Evolutionary conservation across 2,113 vertebrate species (phyloP).

Genomic region (Andinoacara biseriatus): DNA sequence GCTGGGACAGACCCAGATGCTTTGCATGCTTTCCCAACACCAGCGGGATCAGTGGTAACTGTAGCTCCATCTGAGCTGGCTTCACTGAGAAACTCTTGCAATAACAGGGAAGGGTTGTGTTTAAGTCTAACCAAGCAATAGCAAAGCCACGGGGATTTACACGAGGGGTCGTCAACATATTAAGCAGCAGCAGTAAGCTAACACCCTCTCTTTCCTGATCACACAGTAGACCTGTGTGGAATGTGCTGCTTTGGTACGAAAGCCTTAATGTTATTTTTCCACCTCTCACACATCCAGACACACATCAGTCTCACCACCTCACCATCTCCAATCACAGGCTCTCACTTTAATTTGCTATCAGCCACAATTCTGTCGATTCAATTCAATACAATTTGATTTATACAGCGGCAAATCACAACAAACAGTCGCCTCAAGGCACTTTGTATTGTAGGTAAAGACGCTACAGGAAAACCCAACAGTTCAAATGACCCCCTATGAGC

Average conservation of each 20-base stretch:
- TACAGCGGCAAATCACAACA: no score
- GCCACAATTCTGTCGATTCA: background rate
- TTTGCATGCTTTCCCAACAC: slow-evolving; percentile 68
- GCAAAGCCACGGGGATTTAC: slow-evolving; percentile 60
- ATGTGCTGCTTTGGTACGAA: background rate
- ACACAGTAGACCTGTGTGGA: slow-evolving; percentile 8
- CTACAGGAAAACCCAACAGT: no score
- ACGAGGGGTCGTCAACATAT: slow-evolving; percentile 55
- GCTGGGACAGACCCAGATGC: slow-evolving; percentile 51
- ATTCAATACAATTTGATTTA: no score
- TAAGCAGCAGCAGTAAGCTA: slow-evolving; percentile 41
- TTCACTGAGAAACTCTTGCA: slow-evolving; percentile 59
- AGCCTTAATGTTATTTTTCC: background rate
- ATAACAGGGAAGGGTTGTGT: slow-evolving; percentile 69
- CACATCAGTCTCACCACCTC: background rate
- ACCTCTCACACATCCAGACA: background rate
- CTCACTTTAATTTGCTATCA: background rate
- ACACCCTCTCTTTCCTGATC: slow-evolving; percentile 33
- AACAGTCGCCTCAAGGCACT: no score
- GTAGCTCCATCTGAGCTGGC: slow-evolving; percentile 50
- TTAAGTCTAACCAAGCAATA: slow-evolving; percentile 61
- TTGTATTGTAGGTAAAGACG: no score
- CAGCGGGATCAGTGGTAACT: slow-evolving; percentile 61
- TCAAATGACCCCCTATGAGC: no score
- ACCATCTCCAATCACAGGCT: background rate